Evolutionary conservation across 2,888 invertebrate genomes (phyloP).

Genomic region (Physocephala rufipes): DNA sequence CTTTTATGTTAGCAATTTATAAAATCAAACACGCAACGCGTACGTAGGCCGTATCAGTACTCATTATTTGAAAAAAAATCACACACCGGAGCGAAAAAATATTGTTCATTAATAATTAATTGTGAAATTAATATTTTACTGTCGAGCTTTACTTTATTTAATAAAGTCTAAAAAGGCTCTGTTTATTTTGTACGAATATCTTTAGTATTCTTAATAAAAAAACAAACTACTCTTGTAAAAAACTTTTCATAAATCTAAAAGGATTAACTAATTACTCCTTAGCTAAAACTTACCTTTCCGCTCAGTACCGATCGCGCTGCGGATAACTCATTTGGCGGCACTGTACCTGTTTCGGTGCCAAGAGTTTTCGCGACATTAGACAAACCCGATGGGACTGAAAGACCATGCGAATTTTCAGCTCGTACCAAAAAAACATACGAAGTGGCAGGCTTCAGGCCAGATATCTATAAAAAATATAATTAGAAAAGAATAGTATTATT

Average conservation of each 20-base stretch:
- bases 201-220: too few species aligned
- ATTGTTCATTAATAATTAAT: too few species aligned
- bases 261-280: too few species aligned
- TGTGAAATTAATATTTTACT: too few species aligned
- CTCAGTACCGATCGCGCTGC: slow-evolving; percentile 63
- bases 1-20: slow-evolving; percentile 33
- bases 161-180: too few species aligned
- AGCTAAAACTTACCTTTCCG: slow-evolving; percentile 65
- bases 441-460: slow-evolving; percentile 79
- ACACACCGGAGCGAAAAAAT: too few species aligned
- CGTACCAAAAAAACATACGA: slow-evolving; percentile 86
- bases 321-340: slow-evolving; percentile 64
- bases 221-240: too few species aligned
- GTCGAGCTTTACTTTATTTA: too few species aligned
- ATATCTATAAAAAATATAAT: slow-evolving; percentile 66
- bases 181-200: too few species aligned
- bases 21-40: slow-evolving; percentile 44
- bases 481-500: not conserved
- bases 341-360: slow-evolving; percentile 62
- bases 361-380: slow-evolving; percentile 77
- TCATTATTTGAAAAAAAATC: too few species aligned
- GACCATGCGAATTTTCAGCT: slow-evolving; percentile 86
- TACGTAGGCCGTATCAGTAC: slow-evolving; percentile 16
- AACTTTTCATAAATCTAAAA: too few species aligned
- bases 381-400: slow-evolving; percentile 81